Evolutionary conservation across 2,888 invertebrate genomes (phyloP), one percentile per base, ranked within the genome.

Genomic region (Limnephilus rhombicus): DNA sequence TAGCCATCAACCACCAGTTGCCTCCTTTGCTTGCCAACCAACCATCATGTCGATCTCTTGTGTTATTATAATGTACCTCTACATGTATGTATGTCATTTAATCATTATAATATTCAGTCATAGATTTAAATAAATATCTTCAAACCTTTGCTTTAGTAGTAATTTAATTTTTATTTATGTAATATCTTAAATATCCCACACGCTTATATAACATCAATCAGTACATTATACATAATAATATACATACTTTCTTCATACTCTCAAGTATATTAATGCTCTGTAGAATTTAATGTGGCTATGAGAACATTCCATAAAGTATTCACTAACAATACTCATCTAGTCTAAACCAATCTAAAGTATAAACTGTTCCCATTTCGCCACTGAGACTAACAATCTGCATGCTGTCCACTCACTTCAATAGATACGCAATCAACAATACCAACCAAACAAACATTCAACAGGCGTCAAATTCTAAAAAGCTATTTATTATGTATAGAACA

Each of bases 61-160:
- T 90, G 68, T 90, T 90, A 53, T 41, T 68, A 82, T 68, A 68
- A 68, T 85, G 53, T 86, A 68, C 68, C 68, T 68, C 68, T 68
- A 91, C 90, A 82, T 90, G 82, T 82, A 83, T 90, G 45, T 90
- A 90, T 90, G 81, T 90, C 81, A 86, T 85, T 85, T 85, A 37
- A 24, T 83, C 86, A 89, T 91, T 91, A 87, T 87, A 89, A 91
- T 45, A 91, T 89, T 53, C 89, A 89, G 91, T 91, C 89, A 91
- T 89, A 91, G 91, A 87, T 87, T 87, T 91, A 89, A 91, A 91
- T 91, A 91, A 91, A 91, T 80, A 85, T 85, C 82, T 90, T 85
- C 49, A 81, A 90, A 85, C 85, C 83, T 85, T 85, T 85, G 90
- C 85, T 90, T 90, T 90, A 53, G 85, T 90, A 90, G 90, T 90